phyloP scores from a whole-genome alignment of 35 echinoderm and acorn worm genomes.

The Ophiothrix spiculata region DNA sequence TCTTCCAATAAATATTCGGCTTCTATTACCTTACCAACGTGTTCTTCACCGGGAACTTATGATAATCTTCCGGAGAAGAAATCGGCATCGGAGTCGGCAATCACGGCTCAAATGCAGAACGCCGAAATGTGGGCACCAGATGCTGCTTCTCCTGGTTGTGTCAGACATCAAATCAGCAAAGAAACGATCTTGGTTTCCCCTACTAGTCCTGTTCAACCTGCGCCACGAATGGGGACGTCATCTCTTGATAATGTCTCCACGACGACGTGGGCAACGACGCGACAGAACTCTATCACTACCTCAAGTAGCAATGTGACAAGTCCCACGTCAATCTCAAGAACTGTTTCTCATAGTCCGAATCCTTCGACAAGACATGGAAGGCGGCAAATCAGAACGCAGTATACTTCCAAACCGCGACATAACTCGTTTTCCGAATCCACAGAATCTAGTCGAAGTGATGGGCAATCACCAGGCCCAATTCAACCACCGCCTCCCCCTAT shows the following conservation, averaged over 20 bases:
- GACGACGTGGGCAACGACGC: background rate
- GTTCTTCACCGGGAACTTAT: background rate
- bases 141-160: background rate
- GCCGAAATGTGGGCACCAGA: background rate
- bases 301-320: background rate
- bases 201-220: background rate
- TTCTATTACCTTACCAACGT: constrained; percentile 26
- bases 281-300: background rate
- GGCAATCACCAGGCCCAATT: background rate
- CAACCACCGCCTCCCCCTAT: background rate
- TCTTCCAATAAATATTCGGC: constrained; percentile 11
- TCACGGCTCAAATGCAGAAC: background rate
- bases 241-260: constrained; percentile 16
- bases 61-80: constrained; percentile 13
- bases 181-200: background rate
- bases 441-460: background rate
- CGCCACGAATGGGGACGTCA: constrained; percentile 23
- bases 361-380: constrained; percentile 28
- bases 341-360: background rate
- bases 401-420: constrained; percentile 50
- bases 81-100: constrained; percentile 15
- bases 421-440: background rate
- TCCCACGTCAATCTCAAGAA: background rate
- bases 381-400: constrained; percentile 72
- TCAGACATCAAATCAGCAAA: background rate